Evolutionary conservation across 2,888 invertebrate species (phyloP).

Genomic region (Chrysolina oricalcia): DNA sequence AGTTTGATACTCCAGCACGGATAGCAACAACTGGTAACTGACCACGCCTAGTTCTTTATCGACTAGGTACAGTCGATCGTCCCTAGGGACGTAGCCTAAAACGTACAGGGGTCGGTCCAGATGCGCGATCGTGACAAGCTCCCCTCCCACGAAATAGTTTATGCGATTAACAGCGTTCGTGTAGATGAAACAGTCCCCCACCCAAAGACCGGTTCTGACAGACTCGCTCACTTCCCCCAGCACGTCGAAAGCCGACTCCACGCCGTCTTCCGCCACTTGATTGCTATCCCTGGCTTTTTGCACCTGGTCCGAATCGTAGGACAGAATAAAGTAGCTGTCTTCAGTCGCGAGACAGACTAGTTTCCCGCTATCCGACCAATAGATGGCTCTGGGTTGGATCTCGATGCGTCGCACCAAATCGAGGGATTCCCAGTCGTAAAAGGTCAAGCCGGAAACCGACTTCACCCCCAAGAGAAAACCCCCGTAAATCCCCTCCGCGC

Average conservation of each 20-base stretch:
- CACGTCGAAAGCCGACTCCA: conserved; percentile 98
- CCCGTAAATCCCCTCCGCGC: conserved; percentile 85
- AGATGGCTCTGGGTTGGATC: conserved; percentile 94
- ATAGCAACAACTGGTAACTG: conserved; percentile 93
- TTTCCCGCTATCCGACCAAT: conserved; percentile 97
- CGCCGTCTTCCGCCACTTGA: conserved; percentile 90
- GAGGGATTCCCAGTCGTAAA: conserved; percentile 98
- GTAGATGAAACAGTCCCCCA: conserved; percentile 99
- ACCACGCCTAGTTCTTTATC: conserved; percentile 98
- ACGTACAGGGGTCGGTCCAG: conserved; percentile 98
- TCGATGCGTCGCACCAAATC: conserved; percentile 96
- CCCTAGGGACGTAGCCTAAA: conserved; percentile 93
- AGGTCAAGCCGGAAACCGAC: conserved; percentile 92
- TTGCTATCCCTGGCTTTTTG: conserved; percentile 83
- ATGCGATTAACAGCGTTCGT: conserved; percentile 97
- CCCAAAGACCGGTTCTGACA: conserved; percentile 97
- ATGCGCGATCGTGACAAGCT: conserved; percentile 98
- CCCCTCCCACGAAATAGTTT: conserved; percentile 99
- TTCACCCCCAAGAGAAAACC: conserved; percentile 79
- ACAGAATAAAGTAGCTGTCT: conserved; percentile 94
- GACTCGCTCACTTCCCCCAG: conserved; percentile 94
- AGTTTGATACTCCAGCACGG: conserved; percentile 97
- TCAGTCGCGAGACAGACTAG: conserved; percentile 96
- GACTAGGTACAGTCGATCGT: conserved; percentile 95
- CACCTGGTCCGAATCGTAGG: conserved; percentile 90